Percentiles rank a stretch among this genome's conserved stretches.
Evolutionary conservation across 2,113 vertebrate genomes (phyloP).

Genomic region (Seriola quinqueradiata): DNA sequence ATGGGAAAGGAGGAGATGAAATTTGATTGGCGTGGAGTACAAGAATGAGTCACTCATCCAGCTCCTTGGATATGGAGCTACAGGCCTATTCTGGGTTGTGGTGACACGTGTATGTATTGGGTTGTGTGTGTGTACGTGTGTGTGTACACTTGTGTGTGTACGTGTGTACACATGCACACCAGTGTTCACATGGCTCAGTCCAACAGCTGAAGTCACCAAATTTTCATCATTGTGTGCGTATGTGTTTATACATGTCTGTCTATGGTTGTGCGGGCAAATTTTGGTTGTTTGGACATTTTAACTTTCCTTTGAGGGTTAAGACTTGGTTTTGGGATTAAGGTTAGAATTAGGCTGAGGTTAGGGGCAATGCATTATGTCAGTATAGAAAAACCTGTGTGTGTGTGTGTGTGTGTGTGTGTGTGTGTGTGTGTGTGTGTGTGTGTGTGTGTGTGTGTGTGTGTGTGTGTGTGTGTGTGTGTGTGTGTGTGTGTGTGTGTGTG

Average conservation of each 20-base stretch:
- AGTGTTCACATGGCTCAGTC: conserved; percentile 38
- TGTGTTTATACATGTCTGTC: not conserved
- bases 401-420: conserved; percentile 1
- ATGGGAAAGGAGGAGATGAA: conserved; percentile 53
- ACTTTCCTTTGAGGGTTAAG: not conserved
- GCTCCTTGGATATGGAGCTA: conserved; percentile 52
- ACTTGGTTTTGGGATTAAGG: not conserved
- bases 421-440: conserved; percentile 39
- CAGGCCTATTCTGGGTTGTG: conserved; percentile 70
- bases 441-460: conserved; percentile 5
- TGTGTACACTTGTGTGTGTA: conserved; percentile 20
- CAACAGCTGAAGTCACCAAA: conserved; percentile 59
- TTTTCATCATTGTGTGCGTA: conserved; percentile 14
- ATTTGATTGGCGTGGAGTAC: conserved; percentile 69
- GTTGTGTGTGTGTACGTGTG: not conserved
- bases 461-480: conserved; percentile 28
- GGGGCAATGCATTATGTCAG: not conserved
- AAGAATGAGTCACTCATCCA: conserved; percentile 60
- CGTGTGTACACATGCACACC: conserved; percentile 3
- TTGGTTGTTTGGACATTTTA: not conserved
- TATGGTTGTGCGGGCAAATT: not conserved
- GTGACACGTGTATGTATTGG: conserved; percentile 59
- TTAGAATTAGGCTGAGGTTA: not conserved
- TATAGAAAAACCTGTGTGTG: not conserved
- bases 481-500: conserved; percentile 8